Evolutionary conservation across 1,140 invertebrate genomes (phyloP), one percentile per base, ranked within the genome.

Genomic region (Ericerus pela): DNA sequence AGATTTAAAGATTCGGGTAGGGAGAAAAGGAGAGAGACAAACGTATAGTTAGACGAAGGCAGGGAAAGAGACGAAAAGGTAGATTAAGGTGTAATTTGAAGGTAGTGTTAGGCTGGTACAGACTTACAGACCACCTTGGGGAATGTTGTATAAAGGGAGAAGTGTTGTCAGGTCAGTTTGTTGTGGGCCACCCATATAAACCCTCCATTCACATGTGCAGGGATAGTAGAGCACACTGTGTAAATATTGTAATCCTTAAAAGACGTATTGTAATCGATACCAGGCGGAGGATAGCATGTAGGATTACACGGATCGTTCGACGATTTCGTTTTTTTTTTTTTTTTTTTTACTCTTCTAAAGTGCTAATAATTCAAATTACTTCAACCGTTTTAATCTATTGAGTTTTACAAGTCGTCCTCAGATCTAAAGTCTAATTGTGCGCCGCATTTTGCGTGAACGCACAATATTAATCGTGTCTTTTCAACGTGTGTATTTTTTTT

Each of bases 191-290:
- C 41, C 41, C 41, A 47, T 47, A 47, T 47, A 24, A 47, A 47
- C 41, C 37, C 41, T n/a, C n/a, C n/a, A n/a, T n/a, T n/a, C n/a
- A n/a, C n/a, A n/a, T n/a, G n/a, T n/a, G n/a, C n/a, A n/a, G n/a
- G 26, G 8, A 47, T 18, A 24, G 20, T 24, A 24, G 41, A 24
- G 41, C 11, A 24, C 41, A 18, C 41, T 47, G 41, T 47, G 41
- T 47, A 47, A 47, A 47, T 47, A 47, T 47, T 47, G 41, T 47
- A 47, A 47, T 47, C 41, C 41, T 47, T 47, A 47, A 47, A 47
- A 47, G 41, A 47, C 41, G 41, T 24, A 47, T 47, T 47, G 41
- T 47, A 47, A 47, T 47, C 41, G 41, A 47, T 47, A 47, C 41
- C 20, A n/a, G 20, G 10, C 10, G 11, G 41, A 20, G 41, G 16